Evolutionary conservation across 2,113 vertebrate species (phyloP).

Genomic region (Bubo scandiacus): DNA sequence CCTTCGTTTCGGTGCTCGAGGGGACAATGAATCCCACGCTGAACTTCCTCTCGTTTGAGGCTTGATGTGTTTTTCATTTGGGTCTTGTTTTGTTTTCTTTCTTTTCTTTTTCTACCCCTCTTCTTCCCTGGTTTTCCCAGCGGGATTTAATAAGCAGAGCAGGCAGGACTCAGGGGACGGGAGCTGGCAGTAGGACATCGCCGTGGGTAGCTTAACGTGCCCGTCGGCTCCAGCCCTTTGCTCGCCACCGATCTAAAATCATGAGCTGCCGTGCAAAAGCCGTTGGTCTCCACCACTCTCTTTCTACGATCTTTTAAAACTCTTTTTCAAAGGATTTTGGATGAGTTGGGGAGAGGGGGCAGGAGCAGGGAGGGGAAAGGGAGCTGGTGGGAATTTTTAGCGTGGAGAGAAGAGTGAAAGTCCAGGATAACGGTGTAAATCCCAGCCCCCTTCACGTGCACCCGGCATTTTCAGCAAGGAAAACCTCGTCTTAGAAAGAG

Average conservation of each 20-base stretch:
- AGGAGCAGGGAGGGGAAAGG: neutral
- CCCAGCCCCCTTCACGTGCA: rapidly evolving
- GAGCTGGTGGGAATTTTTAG: neutral
- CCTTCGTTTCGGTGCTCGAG: rapidly evolving
- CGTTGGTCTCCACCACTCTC: rapidly evolving
- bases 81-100: neutral
- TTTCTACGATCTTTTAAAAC: neutral
- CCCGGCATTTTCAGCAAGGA: neutral
- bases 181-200: neutral
- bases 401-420: neutral
- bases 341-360: neutral
- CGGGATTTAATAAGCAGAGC: neutral
- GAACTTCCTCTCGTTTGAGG: neutral
- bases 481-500: neutral
- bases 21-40: neutral
- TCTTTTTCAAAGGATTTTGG: neutral
- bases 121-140: neutral
- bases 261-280: rapidly evolving
- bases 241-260: too few relatives aligned
- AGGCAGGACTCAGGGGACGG: neutral
- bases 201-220: rapidly evolving
- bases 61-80: neutral
- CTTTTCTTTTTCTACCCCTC: neutral
- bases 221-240: neutral
- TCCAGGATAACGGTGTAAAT: neutral